Evolutionary conservation across 2,888 invertebrate genomes (phyloP), one percentile per base, ranked within the genome.

Genomic region (Synergus japonicus): DNA sequence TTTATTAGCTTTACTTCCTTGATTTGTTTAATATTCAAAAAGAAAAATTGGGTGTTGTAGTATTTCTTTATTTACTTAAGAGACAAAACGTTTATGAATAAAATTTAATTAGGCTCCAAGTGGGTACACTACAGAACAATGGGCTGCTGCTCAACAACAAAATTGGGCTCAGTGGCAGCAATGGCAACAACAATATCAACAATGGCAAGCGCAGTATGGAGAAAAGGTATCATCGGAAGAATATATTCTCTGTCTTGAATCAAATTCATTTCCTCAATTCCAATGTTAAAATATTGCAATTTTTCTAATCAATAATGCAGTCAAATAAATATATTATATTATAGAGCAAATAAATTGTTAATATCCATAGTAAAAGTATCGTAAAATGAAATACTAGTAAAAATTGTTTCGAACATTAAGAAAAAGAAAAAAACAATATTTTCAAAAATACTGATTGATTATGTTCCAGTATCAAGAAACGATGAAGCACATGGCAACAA

Each of bases 181-280:
- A 85, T 96, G 96, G 96, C 96, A 96, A 87, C 95, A 95, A 85
- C 96, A 96, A 87, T 96, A 96, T 92, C 94, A 95, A 76, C 95
- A 95, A 87, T 96, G 96, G 96, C 96, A 96, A 89, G 94, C 93
- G 81, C 96, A 96, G 88, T 96, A 96, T 90, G 96, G 96, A 69
- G 95, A 95, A 79, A 95, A 96, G 94, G 96, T 96, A 92, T 82
- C 82, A 44, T 64, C 63, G 41, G n/a, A 43, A 43, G 18, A n/a
- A 76, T 8, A 10, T n/a, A 54, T 22, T 12, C 15, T 13, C n/a
- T 12, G 7, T 64, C 44, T 13, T 65, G 8, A 12, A 29, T 18
- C 8, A 69, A 44, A 41, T 44, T 44, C 18, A 18, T 18, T 18
- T 46, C 18, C 41, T 43, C 12, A 22, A 22, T n/a, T 64, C 13